Conservation (phyloP, 2,888 invertebrate genomes). For the Oscheius myriophilus region DNA sequence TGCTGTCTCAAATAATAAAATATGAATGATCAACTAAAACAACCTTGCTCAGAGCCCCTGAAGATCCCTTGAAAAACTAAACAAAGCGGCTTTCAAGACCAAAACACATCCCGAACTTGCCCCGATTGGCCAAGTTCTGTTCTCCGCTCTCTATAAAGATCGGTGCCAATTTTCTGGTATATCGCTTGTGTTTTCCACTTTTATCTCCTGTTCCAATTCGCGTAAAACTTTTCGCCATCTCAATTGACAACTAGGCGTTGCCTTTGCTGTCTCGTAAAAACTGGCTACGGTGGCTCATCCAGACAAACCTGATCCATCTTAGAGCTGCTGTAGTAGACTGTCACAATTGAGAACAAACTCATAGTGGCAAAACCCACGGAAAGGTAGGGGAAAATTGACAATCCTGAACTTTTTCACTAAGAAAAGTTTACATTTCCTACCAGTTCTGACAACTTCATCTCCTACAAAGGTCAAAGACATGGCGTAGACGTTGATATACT, state of each 20-base stretch:
- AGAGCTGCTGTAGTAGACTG: constrained; percentile 52
- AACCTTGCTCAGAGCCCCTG: too few relatives aligned
- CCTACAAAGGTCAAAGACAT: constrained; percentile 61
- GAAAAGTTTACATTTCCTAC: constrained; percentile 26
- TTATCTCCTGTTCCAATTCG: background rate
- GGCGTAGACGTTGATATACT: constrained; percentile 46
- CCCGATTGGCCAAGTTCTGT: background rate
- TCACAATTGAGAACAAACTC: constrained; percentile 60
- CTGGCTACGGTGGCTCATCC: background rate
- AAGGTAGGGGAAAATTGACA: constrained; percentile 65
- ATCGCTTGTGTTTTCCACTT: background rate
- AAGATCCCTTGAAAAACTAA: too few relatives aligned
- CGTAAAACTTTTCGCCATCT: too few relatives aligned
- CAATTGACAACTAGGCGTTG: background rate
- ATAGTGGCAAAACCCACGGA: constrained; percentile 64
- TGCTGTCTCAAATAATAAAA: too few relatives aligned
- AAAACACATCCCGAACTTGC: too few relatives aligned
- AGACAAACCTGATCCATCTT: constrained; percentile 39
- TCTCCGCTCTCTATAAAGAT: background rate
- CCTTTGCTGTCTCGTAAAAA: background rate
- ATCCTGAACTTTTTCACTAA: constrained; percentile 22
- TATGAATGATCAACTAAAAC: too few relatives aligned
- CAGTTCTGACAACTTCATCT: constrained; percentile 65
- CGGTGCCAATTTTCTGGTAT: background rate
- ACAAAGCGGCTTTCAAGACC: too few relatives aligned